A percentile compares a stretch with the other conserved stretches of the same genome.
Evolutionary conservation across 2,797 vertebrate genomes (phyloP).

Genomic region (Okamejei kenojei): DNA sequence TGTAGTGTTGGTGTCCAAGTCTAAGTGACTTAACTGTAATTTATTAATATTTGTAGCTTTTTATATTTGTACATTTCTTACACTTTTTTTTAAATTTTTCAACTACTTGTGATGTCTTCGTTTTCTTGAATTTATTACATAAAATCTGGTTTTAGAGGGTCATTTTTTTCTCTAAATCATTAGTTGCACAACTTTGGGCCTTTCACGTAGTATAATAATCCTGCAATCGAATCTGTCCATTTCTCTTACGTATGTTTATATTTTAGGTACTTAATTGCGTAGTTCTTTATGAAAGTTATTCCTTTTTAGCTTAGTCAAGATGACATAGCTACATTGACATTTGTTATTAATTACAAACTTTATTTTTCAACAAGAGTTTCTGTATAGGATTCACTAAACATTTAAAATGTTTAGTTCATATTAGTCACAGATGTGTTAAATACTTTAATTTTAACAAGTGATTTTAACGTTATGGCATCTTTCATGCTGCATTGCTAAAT

Average conservation of each 20-base stretch:
- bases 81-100: conserved; percentile 87
- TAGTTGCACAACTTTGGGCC: conserved; percentile 49
- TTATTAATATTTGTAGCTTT: conserved; percentile 99
- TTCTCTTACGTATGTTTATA: conserved; percentile 32
- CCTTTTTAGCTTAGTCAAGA: not conserved
- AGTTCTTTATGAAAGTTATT: conserved; percentile 34
- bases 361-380: conserved; percentile 30
- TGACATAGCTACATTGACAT: not conserved
- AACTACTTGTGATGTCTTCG: conserved; percentile 67
- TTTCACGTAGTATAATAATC: conserved; percentile 65
- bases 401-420: conserved; percentile 29
- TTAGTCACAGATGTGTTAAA: conserved; percentile 14
- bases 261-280: conserved; percentile 15
- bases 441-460: conserved; percentile 31
- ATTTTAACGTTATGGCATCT: conserved; percentile 19
- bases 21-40: conserved; percentile 83
- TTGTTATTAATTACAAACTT: conserved; percentile 29
- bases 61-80: conserved; percentile 99
- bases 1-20: conserved; percentile 92
- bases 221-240: conserved; percentile 45
- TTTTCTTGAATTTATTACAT: conserved; percentile 41
- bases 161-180: conserved; percentile 20
- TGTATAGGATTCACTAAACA: conserved; percentile 26
- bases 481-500: conserved; percentile 33
- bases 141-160: conserved; percentile 5